These are phyloP conservation scores for Carpatolechia fugitivella DNA, from an alignment of 2,888 invertebrate species.

Conservation along the genomic window DNA sequence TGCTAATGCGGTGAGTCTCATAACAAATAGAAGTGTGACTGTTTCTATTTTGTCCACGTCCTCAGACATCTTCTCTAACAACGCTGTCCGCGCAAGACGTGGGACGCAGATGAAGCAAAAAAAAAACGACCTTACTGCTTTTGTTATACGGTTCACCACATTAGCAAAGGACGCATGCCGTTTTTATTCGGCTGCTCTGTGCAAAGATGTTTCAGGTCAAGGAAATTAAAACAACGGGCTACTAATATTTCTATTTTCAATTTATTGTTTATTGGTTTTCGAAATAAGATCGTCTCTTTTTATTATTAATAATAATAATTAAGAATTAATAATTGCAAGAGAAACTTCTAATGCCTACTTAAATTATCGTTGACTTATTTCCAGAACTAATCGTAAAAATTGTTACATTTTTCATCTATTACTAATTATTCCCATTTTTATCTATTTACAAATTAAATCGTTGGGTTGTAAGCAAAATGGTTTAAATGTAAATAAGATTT, in stretches of 20 bases:
- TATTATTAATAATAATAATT: slow-evolving; percentile 62
- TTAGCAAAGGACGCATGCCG: too few species aligned
- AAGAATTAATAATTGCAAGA: slow-evolving; percentile 69
- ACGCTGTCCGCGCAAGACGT: too few species aligned
- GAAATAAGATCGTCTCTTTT: slow-evolving; percentile 68
- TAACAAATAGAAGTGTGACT: too few species aligned
- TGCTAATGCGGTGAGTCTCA: too few species aligned
- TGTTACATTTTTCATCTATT: slow-evolving; percentile 35
- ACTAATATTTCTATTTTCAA: slow-evolving; percentile 75
- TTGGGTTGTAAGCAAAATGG: neutral
- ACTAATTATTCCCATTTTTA: slow-evolving; percentile 34
- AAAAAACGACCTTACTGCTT: too few species aligned
- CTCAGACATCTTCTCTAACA: too few species aligned
- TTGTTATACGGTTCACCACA: too few species aligned
- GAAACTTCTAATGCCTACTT: slow-evolving; percentile 70
- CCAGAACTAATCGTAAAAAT: slow-evolving; percentile 45
- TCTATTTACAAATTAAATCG: slow-evolving; percentile 38
- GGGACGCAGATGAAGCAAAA: too few species aligned
- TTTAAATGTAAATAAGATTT: neutral
- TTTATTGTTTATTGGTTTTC: slow-evolving; percentile 75
- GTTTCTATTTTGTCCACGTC: too few species aligned
- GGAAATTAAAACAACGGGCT: slow-evolving; percentile 60
- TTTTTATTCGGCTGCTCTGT: too few species aligned
- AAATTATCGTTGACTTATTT: slow-evolving; percentile 60
- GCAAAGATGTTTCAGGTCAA: too few species aligned